phyloP scores from a whole-genome alignment of 2,888 invertebrate genomes.

The Malacosoma neustria region DNA sequence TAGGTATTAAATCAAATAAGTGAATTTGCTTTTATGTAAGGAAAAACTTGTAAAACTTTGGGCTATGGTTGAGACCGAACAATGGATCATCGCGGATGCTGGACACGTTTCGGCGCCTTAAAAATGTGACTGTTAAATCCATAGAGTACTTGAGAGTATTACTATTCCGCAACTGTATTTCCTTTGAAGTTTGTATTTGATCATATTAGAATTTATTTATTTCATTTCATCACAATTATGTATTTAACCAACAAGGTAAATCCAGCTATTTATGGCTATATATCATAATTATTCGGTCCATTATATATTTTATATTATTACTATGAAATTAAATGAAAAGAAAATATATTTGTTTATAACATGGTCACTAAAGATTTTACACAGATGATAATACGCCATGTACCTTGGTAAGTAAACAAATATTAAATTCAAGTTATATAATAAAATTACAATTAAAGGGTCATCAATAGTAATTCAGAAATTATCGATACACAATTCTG shows the following conservation, averaged over 20 bases:
- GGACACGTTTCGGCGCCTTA: slow-evolving; percentile 68
- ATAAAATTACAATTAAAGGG: too few species aligned
- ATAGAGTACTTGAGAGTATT: slow-evolving; percentile 65
- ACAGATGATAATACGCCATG: too few species aligned
- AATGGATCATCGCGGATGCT: slow-evolving; percentile 49
- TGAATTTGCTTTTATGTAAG: slow-evolving; percentile 56
- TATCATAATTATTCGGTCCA: too few species aligned
- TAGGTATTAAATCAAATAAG: slow-evolving; percentile 63
- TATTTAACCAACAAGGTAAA: neutral
- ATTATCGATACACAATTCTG: too few species aligned
- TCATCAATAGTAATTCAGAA: too few species aligned
- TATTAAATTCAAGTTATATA: too few species aligned
- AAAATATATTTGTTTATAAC: too few species aligned
- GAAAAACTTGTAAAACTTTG: slow-evolving; percentile 42
- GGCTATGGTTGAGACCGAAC: slow-evolving; percentile 54
- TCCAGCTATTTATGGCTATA: neutral
- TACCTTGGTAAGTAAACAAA: too few species aligned
- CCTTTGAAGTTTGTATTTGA: slow-evolving; percentile 53
- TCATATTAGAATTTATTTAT: slow-evolving; percentile 42
- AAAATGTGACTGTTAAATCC: slow-evolving; percentile 68
- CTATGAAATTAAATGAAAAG: too few species aligned
- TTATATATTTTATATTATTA: too few species aligned
- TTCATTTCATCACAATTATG: slow-evolving; percentile 13
- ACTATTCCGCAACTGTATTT: slow-evolving; percentile 57
- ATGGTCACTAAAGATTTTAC: too few species aligned